phyloP scores from a whole-genome alignment of 2,888 invertebrate species.

The Drosophila colorata region DNA sequence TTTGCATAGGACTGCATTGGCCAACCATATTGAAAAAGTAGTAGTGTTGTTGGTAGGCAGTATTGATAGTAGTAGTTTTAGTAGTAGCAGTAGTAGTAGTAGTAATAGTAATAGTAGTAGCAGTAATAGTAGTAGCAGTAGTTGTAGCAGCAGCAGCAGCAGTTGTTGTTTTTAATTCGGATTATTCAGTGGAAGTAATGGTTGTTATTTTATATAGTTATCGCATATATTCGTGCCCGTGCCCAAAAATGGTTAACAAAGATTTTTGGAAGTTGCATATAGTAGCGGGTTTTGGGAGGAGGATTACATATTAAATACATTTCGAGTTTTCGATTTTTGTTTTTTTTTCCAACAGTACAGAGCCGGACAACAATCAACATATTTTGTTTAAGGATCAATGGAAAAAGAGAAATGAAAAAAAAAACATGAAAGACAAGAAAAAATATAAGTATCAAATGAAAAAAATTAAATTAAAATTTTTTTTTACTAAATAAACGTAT shows the following conservation, averaged over 20 bases:
- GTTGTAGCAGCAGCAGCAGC: slow-evolving; percentile 11
- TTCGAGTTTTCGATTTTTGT: not conserved
- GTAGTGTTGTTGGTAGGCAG: not conserved
- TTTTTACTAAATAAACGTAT: not conserved
- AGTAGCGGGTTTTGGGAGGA: not conserved
- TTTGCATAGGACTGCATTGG: slow-evolving; percentile 27
- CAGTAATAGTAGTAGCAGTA: not conserved
- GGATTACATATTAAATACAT: slow-evolving; percentile 34
- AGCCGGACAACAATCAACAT: slow-evolving; percentile 39
- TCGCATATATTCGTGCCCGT: slow-evolving; percentile 44
- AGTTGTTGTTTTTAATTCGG: not conserved
- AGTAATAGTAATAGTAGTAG: slow-evolving; percentile 6
- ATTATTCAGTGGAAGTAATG: slow-evolving; percentile 2
- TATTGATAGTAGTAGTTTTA: slow-evolving; percentile 6
- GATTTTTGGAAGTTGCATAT: slow-evolving; percentile 20
- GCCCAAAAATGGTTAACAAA: slow-evolving; percentile 36
- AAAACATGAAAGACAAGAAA: slow-evolving; percentile 13
- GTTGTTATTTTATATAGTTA: slow-evolving; percentile 6
- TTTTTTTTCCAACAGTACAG: slow-evolving; percentile 30
- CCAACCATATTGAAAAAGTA: slow-evolving; percentile 10
- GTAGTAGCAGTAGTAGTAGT: slow-evolving; percentile 12
- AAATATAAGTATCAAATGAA: slow-evolving; percentile 4
- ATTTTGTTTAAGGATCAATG: slow-evolving; percentile 6
- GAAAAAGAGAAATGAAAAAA: slow-evolving; percentile 9
- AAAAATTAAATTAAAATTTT: not conserved